Evolutionary conservation across 2,797 vertebrate species (phyloP).

Genomic region (Mormyrops attenuatus): DNA sequence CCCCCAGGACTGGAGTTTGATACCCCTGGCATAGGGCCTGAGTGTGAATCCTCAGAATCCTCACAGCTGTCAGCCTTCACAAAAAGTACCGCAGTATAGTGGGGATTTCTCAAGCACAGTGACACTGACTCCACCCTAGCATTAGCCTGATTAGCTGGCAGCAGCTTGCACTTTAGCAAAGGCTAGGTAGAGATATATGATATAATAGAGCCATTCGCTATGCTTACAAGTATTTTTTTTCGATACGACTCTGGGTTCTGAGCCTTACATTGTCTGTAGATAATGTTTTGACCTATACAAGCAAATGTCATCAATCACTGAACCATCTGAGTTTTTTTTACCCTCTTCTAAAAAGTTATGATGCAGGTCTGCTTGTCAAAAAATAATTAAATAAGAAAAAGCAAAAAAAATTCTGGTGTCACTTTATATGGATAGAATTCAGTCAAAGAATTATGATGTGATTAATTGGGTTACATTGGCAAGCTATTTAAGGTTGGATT

Average conservation of each 20-base stretch:
- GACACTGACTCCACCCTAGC: background rate
- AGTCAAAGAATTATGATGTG: background rate
- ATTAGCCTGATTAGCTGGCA: background rate
- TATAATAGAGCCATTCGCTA: background rate
- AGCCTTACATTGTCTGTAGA: background rate
- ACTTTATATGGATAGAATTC: background rate
- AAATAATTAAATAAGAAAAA: background rate
- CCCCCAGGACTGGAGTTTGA: background rate
- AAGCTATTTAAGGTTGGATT: background rate
- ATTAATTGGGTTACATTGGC: background rate
- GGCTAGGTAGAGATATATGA: background rate
- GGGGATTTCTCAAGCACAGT: background rate
- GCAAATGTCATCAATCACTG: conserved; percentile 3
- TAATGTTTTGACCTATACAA: background rate
- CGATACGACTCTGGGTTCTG: background rate
- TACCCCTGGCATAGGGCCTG: background rate
- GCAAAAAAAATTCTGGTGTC: background rate
- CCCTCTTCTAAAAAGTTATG: background rate
- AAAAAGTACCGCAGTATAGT: background rate
- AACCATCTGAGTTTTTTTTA: background rate
- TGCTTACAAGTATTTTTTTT: background rate
- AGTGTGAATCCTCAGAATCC: background rate
- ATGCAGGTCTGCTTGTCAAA: background rate
- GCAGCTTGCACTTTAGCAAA: background rate
- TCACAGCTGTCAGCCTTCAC: background rate